phyloP scores from a whole-genome alignment of 1,140 invertebrate genomes.

The Bradynema listronoti region DNA sequence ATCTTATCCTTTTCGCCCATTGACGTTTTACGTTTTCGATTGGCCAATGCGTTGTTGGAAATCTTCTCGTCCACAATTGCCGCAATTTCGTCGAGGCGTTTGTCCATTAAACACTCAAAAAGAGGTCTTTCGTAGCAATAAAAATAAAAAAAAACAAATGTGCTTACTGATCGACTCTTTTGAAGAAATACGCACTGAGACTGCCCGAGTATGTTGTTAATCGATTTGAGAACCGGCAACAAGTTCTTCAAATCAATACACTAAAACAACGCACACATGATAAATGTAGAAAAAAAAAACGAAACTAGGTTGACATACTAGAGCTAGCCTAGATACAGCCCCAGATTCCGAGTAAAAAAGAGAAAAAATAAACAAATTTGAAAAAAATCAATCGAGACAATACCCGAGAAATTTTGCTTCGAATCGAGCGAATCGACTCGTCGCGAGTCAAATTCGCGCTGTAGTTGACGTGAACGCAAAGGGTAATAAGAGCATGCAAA shows the following conservation, averaged over 20 bases:
- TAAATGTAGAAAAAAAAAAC: too few relatives aligned
- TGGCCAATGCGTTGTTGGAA: conserved; percentile 3
- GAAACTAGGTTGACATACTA: too few relatives aligned
- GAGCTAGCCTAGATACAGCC: too few relatives aligned
- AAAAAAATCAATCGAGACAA: conserved; percentile 3
- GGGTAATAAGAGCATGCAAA: conserved; percentile 35
- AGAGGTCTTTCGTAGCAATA: neutral
- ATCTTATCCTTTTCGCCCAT: conserved; percentile 30
- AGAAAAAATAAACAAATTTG: neutral
- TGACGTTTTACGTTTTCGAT: conserved; percentile 23
- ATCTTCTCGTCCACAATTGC: conserved; percentile 33
- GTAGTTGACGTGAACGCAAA: conserved; percentile 26
- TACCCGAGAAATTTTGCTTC: conserved; percentile 34
- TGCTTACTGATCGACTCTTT: conserved; percentile 19
- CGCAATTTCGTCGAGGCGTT: conserved; percentile 22
- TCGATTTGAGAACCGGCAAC: neutral
- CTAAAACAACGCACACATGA: too few relatives aligned
- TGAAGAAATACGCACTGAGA: conserved; percentile 20
- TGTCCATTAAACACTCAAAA: conserved; percentile 30
- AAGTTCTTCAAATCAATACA: conserved; percentile 23
- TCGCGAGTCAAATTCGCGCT: conserved; percentile 5
- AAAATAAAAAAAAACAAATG: neutral
- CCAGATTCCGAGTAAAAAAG: too few relatives aligned
- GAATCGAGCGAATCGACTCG: conserved; percentile 26
- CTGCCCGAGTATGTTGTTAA: conserved; percentile 8